Base-by-base conservation (phyloP, 2,797 vertebrate species). In the Tiaroga cobitis region DNA sequence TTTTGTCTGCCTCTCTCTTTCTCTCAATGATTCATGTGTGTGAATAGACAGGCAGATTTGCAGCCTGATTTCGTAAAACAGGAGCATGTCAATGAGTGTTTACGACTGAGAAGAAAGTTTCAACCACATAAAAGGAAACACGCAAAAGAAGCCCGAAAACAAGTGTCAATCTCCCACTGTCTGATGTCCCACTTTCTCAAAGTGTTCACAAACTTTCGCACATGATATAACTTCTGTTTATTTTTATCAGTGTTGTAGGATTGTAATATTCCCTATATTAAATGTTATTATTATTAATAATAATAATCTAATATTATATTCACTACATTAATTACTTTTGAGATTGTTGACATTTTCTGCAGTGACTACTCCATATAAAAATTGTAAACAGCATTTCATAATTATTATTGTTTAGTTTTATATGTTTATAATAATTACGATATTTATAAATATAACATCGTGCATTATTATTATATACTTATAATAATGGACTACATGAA, bases 1-100 rank as follows among this genome's bases (percentile, higher is more conserved):
- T 79, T 83, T 80, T 32, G 59, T 77, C 79, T 3, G 77, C 72
- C 51, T 39, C 82, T 81, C 85, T 83, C 51, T 39, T 80, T 81
- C 85, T 82, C 87, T 86, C 68, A 41, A 59, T 68, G 41, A 61
- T 79, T 80, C 61, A 80, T 85, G 74, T 41, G 67, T 80, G 78
- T 83, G 39, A 81, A 81, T 9, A 79, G 51, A 65, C 63, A 21
- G 13, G 43, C 76, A 74, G 21, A 46, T 65, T 80, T 59, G 16
- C 76, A 76, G 21, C 56, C 37, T 54, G 29, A 73, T 78, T 84
- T 84, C 21, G 29, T 67, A 63, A 86, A 84, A 83, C 70, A 65
- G 54, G 37, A 32, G 49, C 24, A 75, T 72, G 61, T 84, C 59
- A 84, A 78, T 85, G 75, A 80, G 80, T 37, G 68, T 81, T 43